These are phyloP conservation scores for Nudaria mundana DNA, from an alignment of 2,888 invertebrate genomes.

Conservation along the genomic window DNA sequence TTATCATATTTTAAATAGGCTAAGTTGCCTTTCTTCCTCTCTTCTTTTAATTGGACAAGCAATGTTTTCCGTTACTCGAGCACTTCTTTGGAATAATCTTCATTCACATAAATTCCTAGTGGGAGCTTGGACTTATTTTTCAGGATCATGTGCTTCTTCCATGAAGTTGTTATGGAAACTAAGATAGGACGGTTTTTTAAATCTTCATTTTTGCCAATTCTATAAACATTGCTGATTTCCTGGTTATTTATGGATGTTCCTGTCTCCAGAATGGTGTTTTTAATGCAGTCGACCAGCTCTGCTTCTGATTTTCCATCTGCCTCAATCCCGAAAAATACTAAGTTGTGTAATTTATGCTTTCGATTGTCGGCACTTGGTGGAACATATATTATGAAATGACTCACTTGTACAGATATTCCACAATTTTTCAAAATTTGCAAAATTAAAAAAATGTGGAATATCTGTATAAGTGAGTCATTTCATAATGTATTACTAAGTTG, in stretches of 20 bases:
- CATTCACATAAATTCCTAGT: constrained; percentile 2
- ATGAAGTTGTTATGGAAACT: neutral
- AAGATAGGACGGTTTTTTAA: neutral
- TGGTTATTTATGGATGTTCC: neutral
- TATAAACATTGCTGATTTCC: constrained; percentile 1
- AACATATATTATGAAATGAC: no score
- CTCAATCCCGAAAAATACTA: neutral
- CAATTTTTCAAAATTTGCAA: no score
- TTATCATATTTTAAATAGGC: constrained; percentile 1
- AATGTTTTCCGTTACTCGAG: neutral
- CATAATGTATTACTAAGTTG: neutral
- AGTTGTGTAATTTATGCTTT: no score
- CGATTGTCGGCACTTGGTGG: no score
- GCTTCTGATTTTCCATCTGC: neutral
- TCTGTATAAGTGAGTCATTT: no score
- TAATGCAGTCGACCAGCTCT: no score
- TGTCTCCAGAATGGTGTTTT: neutral
- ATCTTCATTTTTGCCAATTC: neutral
- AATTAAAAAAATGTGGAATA: no score
- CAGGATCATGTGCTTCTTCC: neutral
- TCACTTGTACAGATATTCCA: no score
- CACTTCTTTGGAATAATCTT: constrained; percentile 2
- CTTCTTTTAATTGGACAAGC: neutral
- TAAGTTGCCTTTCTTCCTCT: constrained; percentile 5
- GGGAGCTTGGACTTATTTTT: no score